A percentile compares a stretch with the other conserved stretches of the same genome.
Conservation (phyloP, 2,797 vertebrate species). For the Orestias chungarensis region DNA sequence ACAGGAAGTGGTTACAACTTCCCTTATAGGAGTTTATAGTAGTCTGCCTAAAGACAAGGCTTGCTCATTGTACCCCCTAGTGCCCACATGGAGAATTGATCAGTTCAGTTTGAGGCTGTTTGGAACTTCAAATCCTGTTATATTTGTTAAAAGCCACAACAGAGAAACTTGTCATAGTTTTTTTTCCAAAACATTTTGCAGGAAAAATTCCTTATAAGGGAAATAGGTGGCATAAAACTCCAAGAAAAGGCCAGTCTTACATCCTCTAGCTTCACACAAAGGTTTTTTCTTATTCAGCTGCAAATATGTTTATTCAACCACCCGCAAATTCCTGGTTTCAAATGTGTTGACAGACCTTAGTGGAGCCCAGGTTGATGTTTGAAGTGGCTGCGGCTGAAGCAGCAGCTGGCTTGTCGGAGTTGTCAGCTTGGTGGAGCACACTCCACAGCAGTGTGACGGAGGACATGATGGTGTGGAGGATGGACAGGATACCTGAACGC, state of each 20-base stretch:
- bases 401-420: conserved; percentile 85
- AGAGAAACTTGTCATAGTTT: background rate
- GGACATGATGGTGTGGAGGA: conserved; percentile 97
- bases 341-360: conserved; percentile 84
- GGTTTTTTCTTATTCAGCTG: background rate
- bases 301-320: background rate
- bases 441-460: conserved; percentile 97
- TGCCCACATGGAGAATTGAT: too few relatives aligned
- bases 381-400: conserved; percentile 89
- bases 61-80: too few relatives aligned
- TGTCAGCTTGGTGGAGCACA: conserved; percentile 91
- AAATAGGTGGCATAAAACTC: background rate
- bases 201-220: background rate
- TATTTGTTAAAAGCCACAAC: conserved; percentile 13
- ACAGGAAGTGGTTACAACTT: too few relatives aligned
- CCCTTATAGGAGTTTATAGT: too few relatives aligned
- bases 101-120: too few relatives aligned
- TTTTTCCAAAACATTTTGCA: background rate
- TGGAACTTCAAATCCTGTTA: too few relatives aligned
- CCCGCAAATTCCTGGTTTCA: background rate
- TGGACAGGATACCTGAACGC: conserved; percentile 93
- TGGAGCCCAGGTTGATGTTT: conserved; percentile 96
- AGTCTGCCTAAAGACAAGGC: too few relatives aligned
- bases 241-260: background rate
- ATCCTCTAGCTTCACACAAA: background rate